Evolutionary conservation across 2,113 vertebrate genomes (phyloP).

Genomic region (Anser brachyrhynchus): DNA sequence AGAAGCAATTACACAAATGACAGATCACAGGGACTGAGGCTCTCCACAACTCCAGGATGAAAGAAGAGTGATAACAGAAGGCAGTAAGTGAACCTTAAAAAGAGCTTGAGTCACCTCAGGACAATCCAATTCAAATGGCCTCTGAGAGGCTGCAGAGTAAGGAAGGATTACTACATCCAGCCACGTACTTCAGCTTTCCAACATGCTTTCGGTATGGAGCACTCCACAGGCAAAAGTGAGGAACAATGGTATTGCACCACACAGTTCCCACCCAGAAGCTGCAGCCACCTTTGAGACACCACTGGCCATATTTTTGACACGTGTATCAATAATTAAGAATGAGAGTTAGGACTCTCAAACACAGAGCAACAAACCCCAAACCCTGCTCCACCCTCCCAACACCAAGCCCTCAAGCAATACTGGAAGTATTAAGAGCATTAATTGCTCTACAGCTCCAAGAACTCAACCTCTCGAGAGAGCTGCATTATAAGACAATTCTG

Average conservation of each 20-base stretch:
- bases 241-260: background rate
- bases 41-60: background rate
- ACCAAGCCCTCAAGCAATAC: constrained; percentile 2
- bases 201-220: background rate
- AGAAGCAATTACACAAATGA: constrained; percentile 2
- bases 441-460: constrained; percentile 20
- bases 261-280: background rate
- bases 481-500: constrained; percentile 18
- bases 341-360: background rate
- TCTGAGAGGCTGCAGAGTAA: background rate
- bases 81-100: background rate
- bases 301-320: background rate
- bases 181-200: background rate
- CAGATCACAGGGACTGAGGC: background rate
- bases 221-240: background rate
- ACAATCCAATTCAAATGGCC: background rate
- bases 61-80: background rate
- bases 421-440: constrained; percentile 7
- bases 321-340: background rate
- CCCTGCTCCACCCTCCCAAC: background rate
- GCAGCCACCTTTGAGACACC: background rate
- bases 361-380: background rate
- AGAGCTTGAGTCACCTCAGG: background rate
- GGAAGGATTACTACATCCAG: background rate
- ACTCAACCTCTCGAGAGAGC: background rate